Evolutionary conservation across 92 coral and sea anemone genomes (phyloP).

Genomic region (Umimayanthus kanabou): DNA sequence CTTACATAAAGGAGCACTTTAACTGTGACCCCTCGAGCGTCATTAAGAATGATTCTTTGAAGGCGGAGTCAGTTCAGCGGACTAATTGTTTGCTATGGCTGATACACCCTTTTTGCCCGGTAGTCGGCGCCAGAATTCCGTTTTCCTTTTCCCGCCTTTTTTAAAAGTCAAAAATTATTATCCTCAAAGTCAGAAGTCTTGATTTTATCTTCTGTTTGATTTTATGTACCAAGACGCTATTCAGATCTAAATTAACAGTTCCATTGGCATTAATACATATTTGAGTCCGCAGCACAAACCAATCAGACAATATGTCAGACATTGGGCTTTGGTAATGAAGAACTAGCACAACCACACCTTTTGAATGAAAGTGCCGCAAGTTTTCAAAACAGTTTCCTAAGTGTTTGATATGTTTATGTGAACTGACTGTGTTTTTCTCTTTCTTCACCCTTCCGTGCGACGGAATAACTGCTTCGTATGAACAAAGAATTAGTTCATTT

Average conservation of each 20-base stretch:
- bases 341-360: neutral
- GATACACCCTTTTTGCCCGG: neutral
- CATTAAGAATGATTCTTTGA: neutral
- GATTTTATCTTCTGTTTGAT: neutral
- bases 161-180: neutral
- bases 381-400: neutral
- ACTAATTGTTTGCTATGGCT: neutral
- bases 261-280: neutral
- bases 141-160: conserved; percentile 32
- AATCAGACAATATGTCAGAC: neutral
- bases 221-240: neutral
- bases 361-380: neutral
- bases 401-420: neutral
- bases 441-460: neutral
- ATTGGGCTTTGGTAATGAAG: neutral
- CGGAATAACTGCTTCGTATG: neutral
- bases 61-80: conserved; percentile 6
- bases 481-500: neutral
- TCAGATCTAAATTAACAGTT: neutral
- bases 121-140: neutral
- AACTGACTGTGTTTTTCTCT: neutral
- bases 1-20: neutral
- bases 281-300: neutral
- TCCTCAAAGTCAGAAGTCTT: neutral
- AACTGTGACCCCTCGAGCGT: neutral